phyloP scores from a whole-genome alignment of 2,797 vertebrate species.

The Pelochelys cantorii region DNA sequence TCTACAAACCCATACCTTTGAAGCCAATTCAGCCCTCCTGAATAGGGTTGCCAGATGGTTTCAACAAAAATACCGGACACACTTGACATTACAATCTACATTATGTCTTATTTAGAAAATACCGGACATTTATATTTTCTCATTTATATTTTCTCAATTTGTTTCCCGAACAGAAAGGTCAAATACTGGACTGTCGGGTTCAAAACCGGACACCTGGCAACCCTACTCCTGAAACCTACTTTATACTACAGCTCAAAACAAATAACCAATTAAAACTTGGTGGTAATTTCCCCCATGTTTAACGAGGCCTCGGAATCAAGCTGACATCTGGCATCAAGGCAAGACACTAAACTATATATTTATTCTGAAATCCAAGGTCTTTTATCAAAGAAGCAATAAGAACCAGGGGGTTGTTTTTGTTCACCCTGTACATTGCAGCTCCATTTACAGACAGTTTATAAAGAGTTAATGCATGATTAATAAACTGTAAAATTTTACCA shows the following conservation, averaged over 20 bases:
- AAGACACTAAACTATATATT: neutral
- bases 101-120: no score
- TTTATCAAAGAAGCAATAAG: neutral
- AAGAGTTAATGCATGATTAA: neutral
- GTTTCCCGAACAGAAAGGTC: no score
- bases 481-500: neutral
- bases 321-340: neutral
- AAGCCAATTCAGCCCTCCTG: slow-evolving; percentile 16
- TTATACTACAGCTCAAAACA: slow-evolving; percentile 15
- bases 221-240: neutral
- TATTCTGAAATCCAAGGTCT: neutral
- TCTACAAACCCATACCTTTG: slow-evolving; percentile 18
- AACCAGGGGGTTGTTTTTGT: neutral
- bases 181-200: no score
- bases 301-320: neutral
- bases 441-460: neutral
- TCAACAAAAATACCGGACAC: no score
- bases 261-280: neutral
- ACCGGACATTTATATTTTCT: no score
- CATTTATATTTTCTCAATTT: no score
- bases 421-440: neutral
- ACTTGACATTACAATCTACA: no score
- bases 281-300: neutral
- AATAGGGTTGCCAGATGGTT: no score
- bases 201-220: no score